phyloP scores from a whole-genome alignment of 1,140 invertebrate species.

The Pseudomyrmex dendroicus region DNA sequence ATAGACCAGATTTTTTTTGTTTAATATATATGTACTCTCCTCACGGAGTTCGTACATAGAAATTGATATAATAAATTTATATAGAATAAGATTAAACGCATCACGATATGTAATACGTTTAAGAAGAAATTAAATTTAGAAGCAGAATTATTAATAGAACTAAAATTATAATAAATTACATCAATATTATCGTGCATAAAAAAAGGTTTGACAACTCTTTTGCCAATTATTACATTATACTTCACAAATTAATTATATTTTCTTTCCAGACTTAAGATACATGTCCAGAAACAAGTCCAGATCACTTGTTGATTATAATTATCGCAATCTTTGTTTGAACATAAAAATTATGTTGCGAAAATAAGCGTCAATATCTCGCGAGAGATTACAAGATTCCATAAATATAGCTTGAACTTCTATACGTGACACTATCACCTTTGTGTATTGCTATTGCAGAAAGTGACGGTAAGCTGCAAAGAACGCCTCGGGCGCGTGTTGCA shows the following conservation, averaged over 20 bases:
- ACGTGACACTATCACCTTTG: slow-evolving; percentile 12
- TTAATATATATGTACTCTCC: slow-evolving; percentile 32
- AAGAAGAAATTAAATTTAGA: no score
- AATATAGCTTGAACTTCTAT: slow-evolving; percentile 32
- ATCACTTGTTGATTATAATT: slow-evolving; percentile 32
- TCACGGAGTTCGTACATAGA: slow-evolving; percentile 27
- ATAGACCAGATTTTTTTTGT: slow-evolving; percentile 46
- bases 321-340: slow-evolving; percentile 32
- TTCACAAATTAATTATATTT: slow-evolving; percentile 29
- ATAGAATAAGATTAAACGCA: slow-evolving; percentile 4
- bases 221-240: neutral
- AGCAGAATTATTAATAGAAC: neutral
- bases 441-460: slow-evolving; percentile 17
- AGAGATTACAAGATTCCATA: slow-evolving; percentile 7
- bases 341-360: neutral
- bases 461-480: slow-evolving; percentile 40
- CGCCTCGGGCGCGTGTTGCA: slow-evolving; percentile 27
- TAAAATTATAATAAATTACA: neutral
- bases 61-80: slow-evolving; percentile 28
- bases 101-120: neutral
- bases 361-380: neutral
- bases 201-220: slow-evolving; percentile 6
- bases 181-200: neutral
- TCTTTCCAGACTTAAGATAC: slow-evolving; percentile 38
- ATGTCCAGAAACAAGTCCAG: slow-evolving; percentile 25